Conservation (phyloP, 92 coral and sea anemone species). For the Bergia puertoricense region DNA sequence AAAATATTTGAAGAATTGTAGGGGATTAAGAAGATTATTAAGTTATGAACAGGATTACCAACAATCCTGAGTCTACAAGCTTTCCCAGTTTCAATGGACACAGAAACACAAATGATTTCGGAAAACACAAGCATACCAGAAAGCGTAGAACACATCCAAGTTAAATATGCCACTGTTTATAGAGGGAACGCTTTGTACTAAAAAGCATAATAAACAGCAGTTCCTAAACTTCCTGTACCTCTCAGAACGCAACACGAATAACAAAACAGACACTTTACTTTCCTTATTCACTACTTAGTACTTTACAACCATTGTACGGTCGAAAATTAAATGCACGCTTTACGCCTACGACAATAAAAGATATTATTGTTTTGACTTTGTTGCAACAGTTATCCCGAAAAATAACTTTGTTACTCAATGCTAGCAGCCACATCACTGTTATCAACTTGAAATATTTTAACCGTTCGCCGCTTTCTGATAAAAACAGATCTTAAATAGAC, state of each 20-base stretch:
- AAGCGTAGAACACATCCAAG: not conserved
- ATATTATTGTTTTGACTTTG: slow-evolving; percentile 21
- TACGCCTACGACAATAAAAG: slow-evolving; percentile 21
- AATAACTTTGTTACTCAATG: slow-evolving; percentile 11
- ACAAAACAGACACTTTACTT: not conserved
- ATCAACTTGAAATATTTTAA: not conserved
- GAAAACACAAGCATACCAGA: too few species aligned
- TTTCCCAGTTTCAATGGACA: not conserved
- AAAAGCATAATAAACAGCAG: not conserved
- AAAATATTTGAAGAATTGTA: slow-evolving; percentile 28
- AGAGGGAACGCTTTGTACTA: not conserved
- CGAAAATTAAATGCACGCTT: not conserved
- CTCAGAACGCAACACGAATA: not conserved
- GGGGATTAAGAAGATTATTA: slow-evolving; percentile 16
- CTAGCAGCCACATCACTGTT: slow-evolving; percentile 14
- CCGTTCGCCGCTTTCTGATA: not conserved
- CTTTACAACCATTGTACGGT: not conserved
- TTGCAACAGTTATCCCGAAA: slow-evolving; percentile 18
- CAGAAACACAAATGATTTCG: not conserved
- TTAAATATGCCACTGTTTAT: not conserved
- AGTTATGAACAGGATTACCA: slow-evolving; percentile 11
- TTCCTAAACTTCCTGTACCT: slow-evolving; percentile 16
- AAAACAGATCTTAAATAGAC: not conserved
- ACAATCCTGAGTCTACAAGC: not conserved
- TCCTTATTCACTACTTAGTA: too few species aligned